Conservation (phyloP, 2,113 vertebrate genomes). For the Caranx melampygus region DNA sequence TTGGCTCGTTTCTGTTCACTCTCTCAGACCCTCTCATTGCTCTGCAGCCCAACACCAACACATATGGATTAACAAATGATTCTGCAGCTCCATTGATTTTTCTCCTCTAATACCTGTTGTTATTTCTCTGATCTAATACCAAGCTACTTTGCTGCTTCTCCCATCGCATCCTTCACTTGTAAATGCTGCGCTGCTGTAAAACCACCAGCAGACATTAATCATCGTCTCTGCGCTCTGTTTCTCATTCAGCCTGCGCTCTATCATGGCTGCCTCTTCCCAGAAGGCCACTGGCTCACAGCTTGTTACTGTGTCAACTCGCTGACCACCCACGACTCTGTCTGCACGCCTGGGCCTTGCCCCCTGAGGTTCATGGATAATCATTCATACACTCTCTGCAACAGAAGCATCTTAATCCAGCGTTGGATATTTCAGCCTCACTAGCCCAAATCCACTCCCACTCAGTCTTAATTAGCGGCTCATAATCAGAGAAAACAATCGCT, state of each 20-base stretch:
- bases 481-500: slow-evolving; percentile 14
- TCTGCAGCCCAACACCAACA: slow-evolving; percentile 16
- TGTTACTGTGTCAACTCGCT: slow-evolving; percentile 52
- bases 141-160: not conserved
- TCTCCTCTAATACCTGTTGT: slow-evolving; percentile 29
- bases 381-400: slow-evolving; percentile 23
- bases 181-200: slow-evolving; percentile 7
- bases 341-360: slow-evolving; percentile 33
- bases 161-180: slow-evolving; percentile 26
- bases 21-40: slow-evolving; percentile 39
- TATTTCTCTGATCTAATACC: slow-evolving; percentile 22
- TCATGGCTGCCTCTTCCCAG: slow-evolving; percentile 50
- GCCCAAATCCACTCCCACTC: slow-evolving; percentile 43
- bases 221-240: not conserved
- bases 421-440: slow-evolving; percentile 1
- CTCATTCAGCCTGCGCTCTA: slow-evolving; percentile 16
- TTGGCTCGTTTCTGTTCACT: slow-evolving; percentile 37
- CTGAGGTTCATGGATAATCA: slow-evolving; percentile 57
- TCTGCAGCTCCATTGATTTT: slow-evolving; percentile 9
- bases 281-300: slow-evolving; percentile 53
- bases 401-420: slow-evolving; percentile 11
- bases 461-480: slow-evolving; percentile 45
- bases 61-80: slow-evolving; percentile 33
- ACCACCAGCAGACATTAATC: slow-evolving; percentile 49
- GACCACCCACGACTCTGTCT: slow-evolving; percentile 39